Conservation (phyloP, 2,113 vertebrate genomes). For the Chinchilla lanigera region DNA sequence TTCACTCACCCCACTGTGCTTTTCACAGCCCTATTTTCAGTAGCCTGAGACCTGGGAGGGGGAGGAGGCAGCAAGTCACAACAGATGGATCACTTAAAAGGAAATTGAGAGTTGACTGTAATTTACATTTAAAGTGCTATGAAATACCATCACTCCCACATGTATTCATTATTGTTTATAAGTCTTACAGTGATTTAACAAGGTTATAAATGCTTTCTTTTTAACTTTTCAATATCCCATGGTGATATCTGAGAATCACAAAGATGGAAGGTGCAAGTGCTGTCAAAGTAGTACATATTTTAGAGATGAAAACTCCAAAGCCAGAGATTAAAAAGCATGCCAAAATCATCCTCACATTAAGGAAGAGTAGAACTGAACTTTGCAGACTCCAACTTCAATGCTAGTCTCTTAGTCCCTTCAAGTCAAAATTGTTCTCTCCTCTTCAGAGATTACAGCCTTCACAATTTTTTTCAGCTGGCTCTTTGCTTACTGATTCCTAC, state of each 20-base stretch:
- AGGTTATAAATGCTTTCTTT: constrained; percentile 59
- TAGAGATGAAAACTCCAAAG: constrained; percentile 19
- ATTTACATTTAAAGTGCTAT: constrained; percentile 72
- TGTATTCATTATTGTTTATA: constrained; percentile 60
- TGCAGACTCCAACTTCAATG: background rate
- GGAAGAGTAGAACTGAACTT: background rate
- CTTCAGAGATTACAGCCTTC: constrained; percentile 25
- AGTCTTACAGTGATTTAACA: constrained; percentile 62
- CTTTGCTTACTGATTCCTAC: background rate
- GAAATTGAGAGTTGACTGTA: constrained; percentile 72
- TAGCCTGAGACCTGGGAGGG: constrained; percentile 67
- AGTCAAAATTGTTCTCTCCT: background rate
- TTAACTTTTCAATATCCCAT: constrained; percentile 48
- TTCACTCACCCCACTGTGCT: constrained; percentile 57
- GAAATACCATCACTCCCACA: constrained; percentile 64
- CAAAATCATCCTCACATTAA: background rate
- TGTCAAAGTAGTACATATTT: background rate
- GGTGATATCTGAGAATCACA: constrained; percentile 53
- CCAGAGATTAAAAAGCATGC: background rate
- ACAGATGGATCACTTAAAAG: constrained; percentile 72
- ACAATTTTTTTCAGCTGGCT: background rate
- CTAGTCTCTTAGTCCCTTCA: background rate
- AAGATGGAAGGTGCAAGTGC: constrained; percentile 34
- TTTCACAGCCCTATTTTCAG: constrained; percentile 72
- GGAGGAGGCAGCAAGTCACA: constrained; percentile 70